These are phyloP conservation scores for Boulengerochromis microlepis DNA, from an alignment of 2,113 vertebrate genomes.

Conservation along the genomic window DNA sequence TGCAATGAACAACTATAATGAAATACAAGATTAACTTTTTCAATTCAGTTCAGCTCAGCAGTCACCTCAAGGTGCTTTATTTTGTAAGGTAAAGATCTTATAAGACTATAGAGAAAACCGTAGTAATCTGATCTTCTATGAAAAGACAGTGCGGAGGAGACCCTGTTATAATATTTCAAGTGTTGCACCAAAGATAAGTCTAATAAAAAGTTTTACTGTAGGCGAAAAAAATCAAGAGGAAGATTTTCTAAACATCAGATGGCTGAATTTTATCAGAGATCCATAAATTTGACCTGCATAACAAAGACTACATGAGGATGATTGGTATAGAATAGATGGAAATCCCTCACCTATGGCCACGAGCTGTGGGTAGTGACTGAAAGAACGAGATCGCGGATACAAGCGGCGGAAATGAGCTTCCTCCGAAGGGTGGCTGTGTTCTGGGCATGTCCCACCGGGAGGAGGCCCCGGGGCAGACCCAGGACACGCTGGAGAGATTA, in stretches of 20 bases:
- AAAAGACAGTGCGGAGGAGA: not conserved
- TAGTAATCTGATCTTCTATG: not conserved
- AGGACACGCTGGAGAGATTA: rapidly evolving
- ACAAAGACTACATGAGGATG: not conserved
- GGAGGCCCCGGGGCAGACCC: not conserved
- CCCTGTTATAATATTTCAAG: not conserved
- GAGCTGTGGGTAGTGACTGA: not conserved
- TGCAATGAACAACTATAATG: not conserved
- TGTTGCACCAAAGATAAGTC: not conserved
- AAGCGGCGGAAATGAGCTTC: not conserved
- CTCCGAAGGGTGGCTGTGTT: not conserved
- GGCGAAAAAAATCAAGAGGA: not conserved
- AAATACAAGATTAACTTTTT: not conserved
- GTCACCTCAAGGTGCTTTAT: not conserved
- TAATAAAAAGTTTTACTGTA: not conserved
- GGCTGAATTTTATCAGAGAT: not conserved
- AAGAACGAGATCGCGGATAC: not conserved
- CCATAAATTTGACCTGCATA: not conserved
- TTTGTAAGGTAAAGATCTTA: not conserved
- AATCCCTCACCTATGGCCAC: not conserved
- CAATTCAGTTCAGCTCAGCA: not conserved
- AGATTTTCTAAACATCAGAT: not conserved
- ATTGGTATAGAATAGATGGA: not conserved
- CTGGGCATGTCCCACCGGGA: rapidly evolving
- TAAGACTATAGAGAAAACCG: not conserved